Evolutionary conservation across 2,888 invertebrate species (phyloP).

Genomic region (Koerneria pararmatus): DNA sequence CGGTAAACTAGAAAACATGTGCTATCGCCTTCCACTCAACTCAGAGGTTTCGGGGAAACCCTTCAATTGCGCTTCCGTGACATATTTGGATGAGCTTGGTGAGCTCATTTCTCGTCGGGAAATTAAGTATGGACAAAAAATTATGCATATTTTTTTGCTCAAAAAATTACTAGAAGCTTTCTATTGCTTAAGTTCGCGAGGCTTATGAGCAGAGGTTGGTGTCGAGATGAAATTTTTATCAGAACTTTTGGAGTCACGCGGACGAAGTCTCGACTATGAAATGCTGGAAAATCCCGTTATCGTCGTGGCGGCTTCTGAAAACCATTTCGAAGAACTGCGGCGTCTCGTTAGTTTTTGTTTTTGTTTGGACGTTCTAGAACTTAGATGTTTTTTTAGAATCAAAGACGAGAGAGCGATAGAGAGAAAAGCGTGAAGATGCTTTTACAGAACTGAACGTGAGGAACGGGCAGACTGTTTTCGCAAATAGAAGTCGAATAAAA

Average conservation of each 20-base stretch:
- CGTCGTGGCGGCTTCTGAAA: slow-evolving; percentile 10
- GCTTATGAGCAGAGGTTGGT: no score
- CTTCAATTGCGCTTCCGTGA: slow-evolving; percentile 10
- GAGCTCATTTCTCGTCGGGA: not conserved
- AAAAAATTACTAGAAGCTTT: not conserved
- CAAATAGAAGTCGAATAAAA: no score
- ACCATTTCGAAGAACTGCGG: not conserved
- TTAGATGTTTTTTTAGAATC: no score
- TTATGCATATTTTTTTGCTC: no score
- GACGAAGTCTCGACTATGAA: slow-evolving; percentile 7
- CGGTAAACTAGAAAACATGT: slow-evolving; percentile 14
- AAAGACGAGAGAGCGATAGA: no score
- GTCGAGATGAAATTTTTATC: not conserved
- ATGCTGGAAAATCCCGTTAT: slow-evolving; percentile 11
- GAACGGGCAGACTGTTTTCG: no score
- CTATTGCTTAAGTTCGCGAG: no score
- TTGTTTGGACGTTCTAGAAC: no score
- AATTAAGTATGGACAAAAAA: not conserved
- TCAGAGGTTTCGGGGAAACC: slow-evolving; percentile 2
- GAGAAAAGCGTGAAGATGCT: no score
- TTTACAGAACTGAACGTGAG: no score
- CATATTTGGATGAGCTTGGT: slow-evolving; percentile 8
- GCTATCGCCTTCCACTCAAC: slow-evolving; percentile 15
- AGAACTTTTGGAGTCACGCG: slow-evolving; percentile 3
- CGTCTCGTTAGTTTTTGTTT: slow-evolving; percentile 18